Conservation (phyloP, 2,113 vertebrate genomes). For the Ahaetulla prasina region DNA sequence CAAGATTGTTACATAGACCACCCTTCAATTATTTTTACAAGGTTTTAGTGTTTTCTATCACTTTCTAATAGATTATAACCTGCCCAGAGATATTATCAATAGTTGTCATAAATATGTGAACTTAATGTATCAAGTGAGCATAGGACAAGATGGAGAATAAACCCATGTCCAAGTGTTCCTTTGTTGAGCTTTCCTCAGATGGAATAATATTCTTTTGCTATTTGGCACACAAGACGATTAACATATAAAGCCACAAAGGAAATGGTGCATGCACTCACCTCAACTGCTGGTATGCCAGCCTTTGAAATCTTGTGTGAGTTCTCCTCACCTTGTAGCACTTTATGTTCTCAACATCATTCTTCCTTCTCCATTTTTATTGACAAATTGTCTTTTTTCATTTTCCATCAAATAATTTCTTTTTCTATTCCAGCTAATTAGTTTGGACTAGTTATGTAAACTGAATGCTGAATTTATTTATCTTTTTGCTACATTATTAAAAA, state of each 20-base stretch:
- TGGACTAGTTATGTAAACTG: neutral
- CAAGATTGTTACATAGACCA: neutral
- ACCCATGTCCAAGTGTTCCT: neutral
- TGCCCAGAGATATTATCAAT: neutral
- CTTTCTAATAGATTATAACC: neutral
- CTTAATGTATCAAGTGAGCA: neutral
- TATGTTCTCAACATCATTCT: too few relatives aligned
- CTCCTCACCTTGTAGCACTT: neutral
- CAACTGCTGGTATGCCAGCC: neutral
- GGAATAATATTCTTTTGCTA: neutral
- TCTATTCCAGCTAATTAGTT: neutral
- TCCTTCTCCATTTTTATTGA: neutral
- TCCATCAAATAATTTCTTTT: neutral
- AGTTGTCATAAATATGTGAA: neutral
- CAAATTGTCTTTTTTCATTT: neutral
- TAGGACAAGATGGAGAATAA: neutral
- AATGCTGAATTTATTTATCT: neutral
- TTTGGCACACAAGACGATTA: neutral
- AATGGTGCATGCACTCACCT: neutral
- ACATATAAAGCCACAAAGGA: neutral
- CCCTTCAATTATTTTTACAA: neutral
- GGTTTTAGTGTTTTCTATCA: neutral
- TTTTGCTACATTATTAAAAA: neutral
- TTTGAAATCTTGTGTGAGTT: neutral
- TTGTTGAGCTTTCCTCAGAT: neutral